Base-by-base conservation (phyloP, 2,888 invertebrate species). In the Netelia melanura region DNA sequence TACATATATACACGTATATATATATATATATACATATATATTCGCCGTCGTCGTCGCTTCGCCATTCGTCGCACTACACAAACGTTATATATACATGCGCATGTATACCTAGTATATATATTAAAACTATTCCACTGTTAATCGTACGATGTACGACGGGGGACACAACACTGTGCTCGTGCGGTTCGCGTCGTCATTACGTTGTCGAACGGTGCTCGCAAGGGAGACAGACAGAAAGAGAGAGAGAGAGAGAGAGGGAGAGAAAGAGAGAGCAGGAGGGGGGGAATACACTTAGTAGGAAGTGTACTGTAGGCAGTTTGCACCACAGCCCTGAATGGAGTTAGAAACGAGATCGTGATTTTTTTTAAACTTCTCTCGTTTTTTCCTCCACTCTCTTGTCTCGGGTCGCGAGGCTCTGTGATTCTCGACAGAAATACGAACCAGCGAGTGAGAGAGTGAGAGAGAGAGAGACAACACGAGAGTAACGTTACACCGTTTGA, bases 171-270 rank as follows among this genome's bases (percentile, higher is more conserved):
- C 70, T 61, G 43, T 71, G 75, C 30, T 79, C 61, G 56, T 72
- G 58, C 76, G 58, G 56, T 75, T 62, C 67, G 79, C 82, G 82
- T 81, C 85, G 82, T 85, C 82, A 68, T 85, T 85, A 80, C 85
- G 82, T 82, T 61, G 85, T 72, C 62, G 79, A 82, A 85, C 75
- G 76, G 79, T 79, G 79, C 58, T 52, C 71, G 76, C 58, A 67
- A 3, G 81, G 48, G 64, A 54, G 62, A 75, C 38, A 61, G 48
- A 30, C 30, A 65, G 17, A 65, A 30, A 62, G 64, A 14, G n/a
- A 52, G 56, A 9, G 52, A 62, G 61, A 67, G 48, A 64, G 43
- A 17, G 72, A 62, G 14, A 9, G 56, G 68, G 56, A 58, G 9
- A 3, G 30, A 3, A 30, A 3, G 30, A 17, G 17, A 17, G 17